Conservation (phyloP, 2,888 invertebrate species). For the Rapana venosa region DNA sequence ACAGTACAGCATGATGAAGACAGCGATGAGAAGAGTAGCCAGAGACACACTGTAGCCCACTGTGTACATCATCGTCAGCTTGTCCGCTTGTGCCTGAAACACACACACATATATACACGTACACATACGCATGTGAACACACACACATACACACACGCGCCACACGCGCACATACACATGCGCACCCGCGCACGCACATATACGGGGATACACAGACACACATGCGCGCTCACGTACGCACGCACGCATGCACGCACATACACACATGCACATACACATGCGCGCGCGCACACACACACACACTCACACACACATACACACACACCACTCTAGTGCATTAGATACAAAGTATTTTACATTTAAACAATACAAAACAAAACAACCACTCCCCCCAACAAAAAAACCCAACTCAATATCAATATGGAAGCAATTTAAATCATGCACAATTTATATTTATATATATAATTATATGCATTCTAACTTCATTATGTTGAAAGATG, state of each 20-base stretch:
- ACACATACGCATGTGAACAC: conserved; percentile 26
- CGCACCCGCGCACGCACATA: neutral
- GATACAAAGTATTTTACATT: too few relatives aligned
- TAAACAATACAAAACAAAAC: too few relatives aligned
- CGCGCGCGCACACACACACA: neutral
- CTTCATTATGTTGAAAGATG: too few relatives aligned
- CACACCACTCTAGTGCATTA: neutral
- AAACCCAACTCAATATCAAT: too few relatives aligned
- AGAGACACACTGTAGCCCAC: conserved; percentile 72
- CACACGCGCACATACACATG: neutral
- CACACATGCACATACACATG: neutral
- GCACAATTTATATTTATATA: too few relatives aligned
- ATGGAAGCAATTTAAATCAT: too few relatives aligned
- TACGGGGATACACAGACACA: neutral
- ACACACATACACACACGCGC: conserved; percentile 10
- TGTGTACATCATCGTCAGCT: conserved; percentile 51
- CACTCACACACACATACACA: neutral
- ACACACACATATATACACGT: conserved; percentile 24
- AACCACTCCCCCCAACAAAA: too few relatives aligned
- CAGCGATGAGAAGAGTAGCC: conserved; percentile 66
- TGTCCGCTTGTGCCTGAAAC: conserved; percentile 44
- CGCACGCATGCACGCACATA: conserved; percentile 18
- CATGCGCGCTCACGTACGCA: neutral
- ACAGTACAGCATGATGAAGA: conserved; percentile 65
- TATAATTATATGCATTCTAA: too few relatives aligned